Percentiles rank a stretch among this genome's conserved stretches.
Evolutionary conservation across 1,140 invertebrate genomes (phyloP).

Genomic region (Papilio glaucus): DNA sequence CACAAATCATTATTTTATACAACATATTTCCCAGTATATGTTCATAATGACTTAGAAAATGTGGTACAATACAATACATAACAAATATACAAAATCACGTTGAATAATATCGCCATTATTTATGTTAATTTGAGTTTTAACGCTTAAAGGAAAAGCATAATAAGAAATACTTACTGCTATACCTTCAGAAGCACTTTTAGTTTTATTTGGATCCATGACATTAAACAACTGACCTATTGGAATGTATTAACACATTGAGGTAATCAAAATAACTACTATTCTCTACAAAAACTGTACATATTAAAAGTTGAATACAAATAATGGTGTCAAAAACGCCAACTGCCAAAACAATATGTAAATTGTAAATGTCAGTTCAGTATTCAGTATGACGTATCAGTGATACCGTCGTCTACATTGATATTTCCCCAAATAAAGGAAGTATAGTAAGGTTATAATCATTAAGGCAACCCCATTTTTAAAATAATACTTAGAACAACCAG

Average conservation of each 20-base stretch:
- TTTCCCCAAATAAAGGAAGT: background rate
- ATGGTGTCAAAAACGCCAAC: conserved; percentile 30
- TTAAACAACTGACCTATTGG: background rate
- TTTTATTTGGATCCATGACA: conserved; percentile 64
- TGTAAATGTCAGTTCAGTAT: conserved; percentile 43
- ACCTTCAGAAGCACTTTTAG: conserved; percentile 77
- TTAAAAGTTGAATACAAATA: background rate
- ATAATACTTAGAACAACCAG: too few relatives aligned
- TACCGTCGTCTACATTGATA: background rate
- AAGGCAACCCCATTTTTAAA: too few relatives aligned
- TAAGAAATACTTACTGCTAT: conserved; percentile 70
- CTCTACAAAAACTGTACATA: background rate
- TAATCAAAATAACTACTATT: conserved; percentile 1
- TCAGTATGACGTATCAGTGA: conserved; percentile 4
- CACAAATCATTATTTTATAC: background rate
- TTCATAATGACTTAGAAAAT: background rate
- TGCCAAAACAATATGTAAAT: conserved; percentile 41
- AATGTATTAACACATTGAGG: conserved; percentile 2
- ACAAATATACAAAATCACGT: background rate
- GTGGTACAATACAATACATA: background rate
- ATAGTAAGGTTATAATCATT: too few relatives aligned
- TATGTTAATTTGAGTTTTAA: background rate
- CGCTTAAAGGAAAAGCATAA: conserved; percentile 15
- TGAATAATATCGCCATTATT: background rate
- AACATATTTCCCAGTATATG: background rate